Conservation (phyloP, 2,113 vertebrate species). For the Rhea americana region DNA sequence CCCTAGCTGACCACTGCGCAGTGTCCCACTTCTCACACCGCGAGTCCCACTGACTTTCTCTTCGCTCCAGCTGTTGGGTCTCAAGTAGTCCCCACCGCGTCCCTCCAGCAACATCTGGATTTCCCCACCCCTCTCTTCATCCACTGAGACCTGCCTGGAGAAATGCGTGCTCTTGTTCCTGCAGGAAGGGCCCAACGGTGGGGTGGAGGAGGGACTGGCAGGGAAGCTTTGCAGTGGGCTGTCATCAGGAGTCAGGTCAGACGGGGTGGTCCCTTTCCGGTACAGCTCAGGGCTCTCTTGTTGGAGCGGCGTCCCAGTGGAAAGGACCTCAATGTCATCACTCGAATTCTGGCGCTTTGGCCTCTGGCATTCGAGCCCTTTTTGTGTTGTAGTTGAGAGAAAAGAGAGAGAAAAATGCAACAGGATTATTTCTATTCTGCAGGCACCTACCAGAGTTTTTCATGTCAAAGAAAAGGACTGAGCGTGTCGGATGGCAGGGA, state of each 20-base stretch:
- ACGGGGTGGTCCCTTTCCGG: conserved; percentile 93
- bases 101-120: conserved; percentile 96
- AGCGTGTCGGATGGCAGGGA: rapidly evolving
- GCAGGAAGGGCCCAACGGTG: conserved; percentile 75
- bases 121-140: conserved; percentile 88
- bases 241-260: conserved; percentile 89
- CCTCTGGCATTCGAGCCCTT: conserved; percentile 92
- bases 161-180: conserved; percentile 89
- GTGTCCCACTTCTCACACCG: conserved; percentile 66
- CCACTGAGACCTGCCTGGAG: conserved; percentile 89
- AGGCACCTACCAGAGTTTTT: rapidly evolving
- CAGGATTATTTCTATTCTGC: not conserved
- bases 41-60: conserved; percentile 72
- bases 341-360: conserved; percentile 88
- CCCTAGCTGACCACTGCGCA: conserved; percentile 79
- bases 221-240: conserved; percentile 91
- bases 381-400: not conserved
- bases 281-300: conserved; percentile 95
- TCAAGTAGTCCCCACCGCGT: conserved; percentile 79
- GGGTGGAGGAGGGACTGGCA: conserved; percentile 83
- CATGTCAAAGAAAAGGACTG: rapidly evolving
- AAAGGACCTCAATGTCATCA: conserved; percentile 91
- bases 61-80: conserved; percentile 87
- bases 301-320: conserved; percentile 83
- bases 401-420: not conserved